Conservation (phyloP, 2,888 invertebrate species). For the Hirtodrosophila cameraria region DNA sequence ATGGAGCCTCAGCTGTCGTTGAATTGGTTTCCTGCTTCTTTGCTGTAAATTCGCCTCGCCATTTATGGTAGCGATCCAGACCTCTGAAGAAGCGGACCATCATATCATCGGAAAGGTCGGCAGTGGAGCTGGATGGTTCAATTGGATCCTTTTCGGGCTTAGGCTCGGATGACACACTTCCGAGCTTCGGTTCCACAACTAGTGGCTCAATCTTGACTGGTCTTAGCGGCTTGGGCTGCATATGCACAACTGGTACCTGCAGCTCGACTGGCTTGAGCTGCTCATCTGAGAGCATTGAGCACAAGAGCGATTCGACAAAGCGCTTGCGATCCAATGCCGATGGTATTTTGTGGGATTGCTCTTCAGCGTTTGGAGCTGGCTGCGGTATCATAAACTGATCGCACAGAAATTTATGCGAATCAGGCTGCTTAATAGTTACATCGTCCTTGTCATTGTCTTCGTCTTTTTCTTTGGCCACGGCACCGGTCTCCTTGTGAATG, state of each 20-base stretch:
- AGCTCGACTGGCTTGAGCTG: slow-evolving; percentile 12
- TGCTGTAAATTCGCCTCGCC: slow-evolving; percentile 17
- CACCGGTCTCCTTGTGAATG: neutral
- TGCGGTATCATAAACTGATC: neutral
- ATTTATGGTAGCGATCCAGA: slow-evolving; percentile 34
- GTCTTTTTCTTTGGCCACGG: neutral
- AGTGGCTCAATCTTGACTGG: neutral
- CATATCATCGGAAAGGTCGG: neutral
- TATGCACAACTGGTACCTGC: neutral
- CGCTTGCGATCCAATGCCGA: neutral
- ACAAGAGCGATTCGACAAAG: slow-evolving; percentile 48
- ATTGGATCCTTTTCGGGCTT: neutral
- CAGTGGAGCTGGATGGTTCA: neutral
- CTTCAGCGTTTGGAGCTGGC: neutral
- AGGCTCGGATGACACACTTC: too few species aligned
- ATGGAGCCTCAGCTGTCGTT: too few species aligned
- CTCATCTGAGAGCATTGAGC: slow-evolving; percentile 57
- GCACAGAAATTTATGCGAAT: slow-evolving; percentile 21
- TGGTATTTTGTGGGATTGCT: neutral
- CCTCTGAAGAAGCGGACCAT: slow-evolving; percentile 38
- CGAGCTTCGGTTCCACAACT: too few species aligned
- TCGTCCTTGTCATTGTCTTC: too few species aligned
- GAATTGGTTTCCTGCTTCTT: slow-evolving; percentile 1
- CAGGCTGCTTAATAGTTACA: neutral
- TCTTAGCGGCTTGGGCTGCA: too few species aligned